Evolutionary conservation across 2,888 invertebrate genomes (phyloP).

Genomic region (Neoascia interrupta): DNA sequence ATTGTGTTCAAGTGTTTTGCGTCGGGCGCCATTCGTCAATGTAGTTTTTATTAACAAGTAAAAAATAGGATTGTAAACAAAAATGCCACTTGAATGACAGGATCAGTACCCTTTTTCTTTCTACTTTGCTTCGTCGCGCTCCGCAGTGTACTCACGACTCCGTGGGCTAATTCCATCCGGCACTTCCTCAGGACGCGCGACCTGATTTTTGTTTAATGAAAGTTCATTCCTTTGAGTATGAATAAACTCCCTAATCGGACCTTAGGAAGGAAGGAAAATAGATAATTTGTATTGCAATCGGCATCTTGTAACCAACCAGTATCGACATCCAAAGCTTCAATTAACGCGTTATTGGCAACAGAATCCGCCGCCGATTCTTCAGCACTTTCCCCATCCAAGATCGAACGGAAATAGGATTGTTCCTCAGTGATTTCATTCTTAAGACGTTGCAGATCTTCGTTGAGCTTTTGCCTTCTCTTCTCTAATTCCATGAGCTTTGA

Average conservation of each 20-base stretch:
- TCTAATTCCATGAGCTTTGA: slow-evolving; percentile 71
- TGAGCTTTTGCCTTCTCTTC: slow-evolving; percentile 70
- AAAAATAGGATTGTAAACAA: no score
- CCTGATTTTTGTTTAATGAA: no score
- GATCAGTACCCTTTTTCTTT: no score
- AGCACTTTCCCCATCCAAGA: slow-evolving; percentile 1
- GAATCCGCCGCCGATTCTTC: background rate
- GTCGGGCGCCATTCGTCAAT: no score
- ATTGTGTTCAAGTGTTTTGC: no score
- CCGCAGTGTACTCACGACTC: no score
- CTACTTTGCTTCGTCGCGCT: no score
- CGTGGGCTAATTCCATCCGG: no score
- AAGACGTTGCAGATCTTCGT: slow-evolving; percentile 71
- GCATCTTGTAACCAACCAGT: background rate
- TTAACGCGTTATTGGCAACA: background rate
- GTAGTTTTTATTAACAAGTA: no score
- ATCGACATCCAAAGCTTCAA: background rate
- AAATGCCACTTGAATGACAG: no score
- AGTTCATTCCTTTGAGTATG: background rate
- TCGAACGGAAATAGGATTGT: slow-evolving; percentile 61
- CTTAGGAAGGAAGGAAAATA: background rate
- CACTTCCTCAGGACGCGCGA: no score
- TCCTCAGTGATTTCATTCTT: slow-evolving; percentile 72
- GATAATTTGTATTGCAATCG: no score
- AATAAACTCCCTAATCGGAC: background rate